Conservation (phyloP, 2,888 invertebrate genomes). For the Clitarchus hookeri region DNA sequence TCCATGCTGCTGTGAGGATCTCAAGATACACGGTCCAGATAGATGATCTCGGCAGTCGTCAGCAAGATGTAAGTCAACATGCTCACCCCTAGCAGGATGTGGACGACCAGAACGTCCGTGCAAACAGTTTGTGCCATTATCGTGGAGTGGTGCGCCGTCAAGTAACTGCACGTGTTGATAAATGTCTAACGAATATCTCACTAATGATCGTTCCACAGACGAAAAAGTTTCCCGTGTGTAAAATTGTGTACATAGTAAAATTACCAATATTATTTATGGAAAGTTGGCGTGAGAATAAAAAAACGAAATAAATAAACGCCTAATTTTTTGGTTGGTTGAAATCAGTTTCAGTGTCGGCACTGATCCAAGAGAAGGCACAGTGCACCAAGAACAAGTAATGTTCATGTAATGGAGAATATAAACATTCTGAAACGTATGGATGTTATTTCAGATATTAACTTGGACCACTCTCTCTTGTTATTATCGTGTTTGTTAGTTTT, state of each 20-base stretch:
- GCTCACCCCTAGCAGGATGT: no score
- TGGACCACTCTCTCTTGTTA: neutral
- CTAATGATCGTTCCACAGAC: neutral
- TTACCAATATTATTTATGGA: neutral
- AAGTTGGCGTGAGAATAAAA: neutral
- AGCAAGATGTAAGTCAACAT: no score
- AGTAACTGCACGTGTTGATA: neutral
- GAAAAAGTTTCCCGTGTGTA: neutral
- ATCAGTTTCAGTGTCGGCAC: neutral
- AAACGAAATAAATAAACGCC: neutral
- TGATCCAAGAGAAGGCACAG: neutral
- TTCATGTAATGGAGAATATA: neutral
- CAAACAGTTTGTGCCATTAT: neutral
- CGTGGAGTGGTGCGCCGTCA: neutral
- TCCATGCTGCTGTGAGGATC: no score
- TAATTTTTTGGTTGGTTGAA: neutral
- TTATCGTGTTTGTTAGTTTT: neutral
- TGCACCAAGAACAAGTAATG: neutral
- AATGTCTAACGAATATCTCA: neutral
- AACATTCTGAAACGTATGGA: no score
- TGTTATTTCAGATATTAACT: neutral
- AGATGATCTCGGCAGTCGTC: no score
- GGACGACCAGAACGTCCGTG: neutral
- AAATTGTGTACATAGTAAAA: neutral
- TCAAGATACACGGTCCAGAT: no score